phyloP scores from a whole-genome alignment of 2,113 vertebrate species.

The Murina feae region DNA sequence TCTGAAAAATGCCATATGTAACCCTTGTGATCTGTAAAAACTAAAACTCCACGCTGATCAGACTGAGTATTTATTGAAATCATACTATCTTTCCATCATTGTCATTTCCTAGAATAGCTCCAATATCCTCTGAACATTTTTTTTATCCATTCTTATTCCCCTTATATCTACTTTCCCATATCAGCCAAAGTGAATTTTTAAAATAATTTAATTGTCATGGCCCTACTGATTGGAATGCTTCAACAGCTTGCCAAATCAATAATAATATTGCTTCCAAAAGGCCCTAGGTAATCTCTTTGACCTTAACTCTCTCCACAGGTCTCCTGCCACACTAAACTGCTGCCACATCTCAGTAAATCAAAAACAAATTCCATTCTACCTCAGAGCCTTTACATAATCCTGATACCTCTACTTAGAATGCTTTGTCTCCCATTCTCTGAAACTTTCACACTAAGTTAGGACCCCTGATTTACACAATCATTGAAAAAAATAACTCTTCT shows the following conservation, averaged over 20 bases:
- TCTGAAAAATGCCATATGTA: neutral
- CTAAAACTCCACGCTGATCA: neutral
- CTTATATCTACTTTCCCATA: neutral
- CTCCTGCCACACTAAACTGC: neutral
- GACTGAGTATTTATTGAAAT: neutral
- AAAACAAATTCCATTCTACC: neutral
- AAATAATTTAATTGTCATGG: neutral
- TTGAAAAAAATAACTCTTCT: slow-evolving; percentile 3
- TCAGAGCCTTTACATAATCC: neutral
- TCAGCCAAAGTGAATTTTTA: neutral
- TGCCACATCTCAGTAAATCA: neutral
- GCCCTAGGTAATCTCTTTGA: neutral
- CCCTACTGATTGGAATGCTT: neutral
- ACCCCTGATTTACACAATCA: neutral
- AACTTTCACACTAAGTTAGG: slow-evolving; percentile 17
- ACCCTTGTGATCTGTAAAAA: neutral
- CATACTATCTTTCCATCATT: neutral
- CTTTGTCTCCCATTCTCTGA: neutral
- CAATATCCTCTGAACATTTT: neutral
- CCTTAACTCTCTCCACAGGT: neutral
- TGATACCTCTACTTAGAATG: neutral
- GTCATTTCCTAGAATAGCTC: neutral
- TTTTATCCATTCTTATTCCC: neutral
- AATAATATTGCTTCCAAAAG: neutral
- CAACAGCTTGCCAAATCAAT: neutral